These are phyloP conservation scores for Orchesellides sinensis DNA, from an alignment of 2,888 invertebrate genomes.

Conservation along the genomic window DNA sequence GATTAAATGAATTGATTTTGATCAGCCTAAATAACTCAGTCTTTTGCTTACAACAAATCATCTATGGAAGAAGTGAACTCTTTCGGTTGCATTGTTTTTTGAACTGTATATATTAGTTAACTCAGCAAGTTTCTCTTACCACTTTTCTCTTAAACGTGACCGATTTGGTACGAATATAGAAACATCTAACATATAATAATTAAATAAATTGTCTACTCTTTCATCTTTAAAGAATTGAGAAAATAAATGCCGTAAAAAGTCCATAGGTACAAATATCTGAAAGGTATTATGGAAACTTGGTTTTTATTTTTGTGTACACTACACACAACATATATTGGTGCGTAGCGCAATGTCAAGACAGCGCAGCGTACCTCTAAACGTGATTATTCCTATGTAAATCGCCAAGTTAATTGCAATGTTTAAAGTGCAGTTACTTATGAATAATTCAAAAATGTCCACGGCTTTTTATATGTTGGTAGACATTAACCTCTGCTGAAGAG, in stretches of 20 bases:
- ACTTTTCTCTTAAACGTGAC: slow-evolving; percentile 16
- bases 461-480: slow-evolving; percentile 14
- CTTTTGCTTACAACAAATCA: too few species aligned
- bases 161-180: slow-evolving; percentile 42
- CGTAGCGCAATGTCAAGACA: too few species aligned
- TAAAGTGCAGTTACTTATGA: slow-evolving; percentile 61
- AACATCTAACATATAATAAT: too few species aligned
- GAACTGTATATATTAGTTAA: too few species aligned
- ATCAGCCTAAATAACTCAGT: too few species aligned
- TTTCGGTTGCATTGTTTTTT: slow-evolving; percentile 1
- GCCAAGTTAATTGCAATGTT: slow-evolving; percentile 50
- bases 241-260: neutral
- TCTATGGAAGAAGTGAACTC: too few species aligned
- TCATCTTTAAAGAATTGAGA: neutral
- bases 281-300: too few species aligned
- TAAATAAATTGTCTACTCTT: slow-evolving; percentile 44
- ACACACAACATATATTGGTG: neutral
- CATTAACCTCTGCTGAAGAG: slow-evolving; percentile 16
- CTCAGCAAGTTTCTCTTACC: too few species aligned
- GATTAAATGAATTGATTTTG: slow-evolving; percentile 2
- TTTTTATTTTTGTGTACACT: neutral
- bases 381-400: slow-evolving; percentile 52
- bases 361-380: slow-evolving; percentile 4
- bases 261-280: neutral
- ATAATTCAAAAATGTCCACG: slow-evolving; percentile 48